Evolutionary conservation across 1,140 invertebrate genomes (phyloP).

Genomic region (Aradophagus sp.): DNA sequence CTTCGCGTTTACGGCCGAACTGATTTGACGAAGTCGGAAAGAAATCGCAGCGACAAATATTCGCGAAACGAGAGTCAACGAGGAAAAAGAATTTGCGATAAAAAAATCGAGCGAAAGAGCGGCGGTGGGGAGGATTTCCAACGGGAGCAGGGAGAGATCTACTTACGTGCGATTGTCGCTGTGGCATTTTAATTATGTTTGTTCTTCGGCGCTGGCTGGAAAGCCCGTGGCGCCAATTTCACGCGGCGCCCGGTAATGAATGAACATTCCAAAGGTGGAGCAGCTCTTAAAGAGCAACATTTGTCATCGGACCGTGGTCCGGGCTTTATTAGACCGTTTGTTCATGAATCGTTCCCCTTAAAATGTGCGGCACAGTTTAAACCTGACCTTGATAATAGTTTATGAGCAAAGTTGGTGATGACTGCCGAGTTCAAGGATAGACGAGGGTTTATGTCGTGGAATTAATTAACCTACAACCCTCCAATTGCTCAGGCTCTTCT

Average conservation of each 20-base stretch:
- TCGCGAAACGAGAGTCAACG: conserved; percentile 24
- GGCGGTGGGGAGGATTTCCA: too few species aligned
- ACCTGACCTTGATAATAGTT: conserved; percentile 73
- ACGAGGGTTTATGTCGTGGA: conserved; percentile 69
- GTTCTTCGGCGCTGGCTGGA: too few species aligned
- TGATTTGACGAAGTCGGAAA: conserved; percentile 46
- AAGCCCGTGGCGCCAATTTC: too few species aligned
- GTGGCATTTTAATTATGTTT: too few species aligned
- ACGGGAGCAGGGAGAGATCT: not conserved
- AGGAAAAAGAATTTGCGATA: conserved; percentile 3
- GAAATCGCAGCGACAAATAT: conserved; percentile 46
- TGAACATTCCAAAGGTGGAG: conserved; percentile 11
- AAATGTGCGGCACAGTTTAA: conserved; percentile 71
- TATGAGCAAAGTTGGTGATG: conserved; percentile 64
- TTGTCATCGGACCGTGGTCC: conserved; percentile 11
- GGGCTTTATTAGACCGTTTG: conserved; percentile 59
- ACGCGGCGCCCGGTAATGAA: conserved; percentile 16
- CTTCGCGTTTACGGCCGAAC: conserved; percentile 40
- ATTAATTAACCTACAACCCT: conserved; percentile 73
- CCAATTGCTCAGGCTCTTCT: conserved; percentile 45
- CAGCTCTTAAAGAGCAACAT: conserved; percentile 34
- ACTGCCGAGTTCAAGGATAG: conserved; percentile 57
- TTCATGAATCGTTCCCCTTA: conserved; percentile 64
- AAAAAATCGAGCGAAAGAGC: conserved; percentile 12
- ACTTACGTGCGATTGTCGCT: conserved; percentile 24